These are phyloP conservation scores for Drosophila koepferae DNA, from an alignment of 2,888 invertebrate genomes.

Conservation along the genomic window DNA sequence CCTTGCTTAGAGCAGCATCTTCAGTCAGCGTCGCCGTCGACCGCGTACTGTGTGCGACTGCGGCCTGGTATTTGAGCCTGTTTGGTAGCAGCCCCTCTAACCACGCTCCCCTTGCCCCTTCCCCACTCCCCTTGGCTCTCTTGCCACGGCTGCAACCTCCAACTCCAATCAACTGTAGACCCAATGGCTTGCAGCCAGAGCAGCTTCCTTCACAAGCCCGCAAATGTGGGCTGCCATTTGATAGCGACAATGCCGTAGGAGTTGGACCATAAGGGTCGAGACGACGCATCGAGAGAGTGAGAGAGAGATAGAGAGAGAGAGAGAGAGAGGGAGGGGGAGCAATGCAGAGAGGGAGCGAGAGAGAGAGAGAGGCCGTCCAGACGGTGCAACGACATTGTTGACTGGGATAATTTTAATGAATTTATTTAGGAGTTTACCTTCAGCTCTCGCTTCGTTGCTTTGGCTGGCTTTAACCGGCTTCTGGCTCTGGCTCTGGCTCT, in stretches of 20 bases:
- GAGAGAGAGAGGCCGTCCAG: constrained; percentile 32
- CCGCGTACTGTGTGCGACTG: constrained; percentile 74
- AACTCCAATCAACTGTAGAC: constrained; percentile 1
- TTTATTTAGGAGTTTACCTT: constrained; percentile 76
- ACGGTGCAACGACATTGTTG: constrained; percentile 61
- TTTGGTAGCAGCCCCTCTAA: constrained; percentile 25
- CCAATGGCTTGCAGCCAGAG: constrained; percentile 20
- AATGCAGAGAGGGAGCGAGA: not conserved
- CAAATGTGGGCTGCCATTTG: constrained; percentile 80
- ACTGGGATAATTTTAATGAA: constrained; percentile 80
- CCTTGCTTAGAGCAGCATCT: constrained; percentile 39
- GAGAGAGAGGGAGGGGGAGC: not conserved
- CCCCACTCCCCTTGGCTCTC: not conserved
- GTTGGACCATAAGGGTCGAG: constrained; percentile 19
- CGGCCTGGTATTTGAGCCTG: constrained; percentile 57
- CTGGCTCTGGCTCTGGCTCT: constrained; percentile 8
- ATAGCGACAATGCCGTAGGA: constrained; percentile 65
- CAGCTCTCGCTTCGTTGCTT: constrained; percentile 21
- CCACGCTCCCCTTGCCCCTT: not conserved
- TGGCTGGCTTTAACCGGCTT: constrained; percentile 1
- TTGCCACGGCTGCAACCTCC: not conserved
- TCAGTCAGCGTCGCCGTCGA: constrained; percentile 59
- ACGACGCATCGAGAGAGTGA: not conserved
- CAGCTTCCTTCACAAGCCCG: constrained; percentile 52
- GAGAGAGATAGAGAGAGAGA: not conserved